These are phyloP conservation scores for Lycopodina hypogea DNA, from an alignment of 37 sponge, comb jelly and placozoan genomes.

Conservation along the genomic window DNA sequence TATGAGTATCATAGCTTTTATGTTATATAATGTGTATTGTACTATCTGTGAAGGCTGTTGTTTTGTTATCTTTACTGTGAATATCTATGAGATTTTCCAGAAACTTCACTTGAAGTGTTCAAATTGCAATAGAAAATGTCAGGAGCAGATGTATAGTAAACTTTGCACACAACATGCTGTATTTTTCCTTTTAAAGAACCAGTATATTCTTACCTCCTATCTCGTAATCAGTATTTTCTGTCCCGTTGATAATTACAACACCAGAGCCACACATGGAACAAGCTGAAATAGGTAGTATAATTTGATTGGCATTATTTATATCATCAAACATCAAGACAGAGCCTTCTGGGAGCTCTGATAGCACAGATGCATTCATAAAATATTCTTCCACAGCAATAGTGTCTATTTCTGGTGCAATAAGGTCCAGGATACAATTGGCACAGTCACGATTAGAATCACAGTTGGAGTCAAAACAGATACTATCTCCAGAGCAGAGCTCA, in stretches of 20 bases:
- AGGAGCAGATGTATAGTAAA: too few species aligned
- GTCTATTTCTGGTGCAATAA: neutral
- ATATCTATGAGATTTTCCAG: too few species aligned
- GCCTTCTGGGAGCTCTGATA: neutral
- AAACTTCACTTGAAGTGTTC: too few species aligned
- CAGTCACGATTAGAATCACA: slow-evolving; percentile 2
- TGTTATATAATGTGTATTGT: too few species aligned
- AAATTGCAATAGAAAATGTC: too few species aligned
- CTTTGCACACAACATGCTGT: too few species aligned
- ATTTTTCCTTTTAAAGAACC: too few species aligned
- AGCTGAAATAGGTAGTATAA: neutral
- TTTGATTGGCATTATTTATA: neutral
- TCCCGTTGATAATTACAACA: slow-evolving; percentile 38
- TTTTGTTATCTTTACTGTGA: too few species aligned
- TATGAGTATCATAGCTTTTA: too few species aligned
- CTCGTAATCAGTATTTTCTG: slow-evolving; percentile 4
- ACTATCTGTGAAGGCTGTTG: too few species aligned
- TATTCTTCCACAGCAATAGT: neutral
- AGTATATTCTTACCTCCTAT: slow-evolving; percentile 20
- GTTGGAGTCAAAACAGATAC: slow-evolving; percentile 4
- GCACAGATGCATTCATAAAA: neutral
- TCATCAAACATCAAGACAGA: neutral
- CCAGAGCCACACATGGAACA: neutral
- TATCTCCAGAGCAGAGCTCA: slow-evolving; percentile 19
- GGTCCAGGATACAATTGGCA: slow-evolving; percentile 10